phyloP scores from a whole-genome alignment of 1,140 invertebrate genomes.

The Hydropsyche tenuis region DNA sequence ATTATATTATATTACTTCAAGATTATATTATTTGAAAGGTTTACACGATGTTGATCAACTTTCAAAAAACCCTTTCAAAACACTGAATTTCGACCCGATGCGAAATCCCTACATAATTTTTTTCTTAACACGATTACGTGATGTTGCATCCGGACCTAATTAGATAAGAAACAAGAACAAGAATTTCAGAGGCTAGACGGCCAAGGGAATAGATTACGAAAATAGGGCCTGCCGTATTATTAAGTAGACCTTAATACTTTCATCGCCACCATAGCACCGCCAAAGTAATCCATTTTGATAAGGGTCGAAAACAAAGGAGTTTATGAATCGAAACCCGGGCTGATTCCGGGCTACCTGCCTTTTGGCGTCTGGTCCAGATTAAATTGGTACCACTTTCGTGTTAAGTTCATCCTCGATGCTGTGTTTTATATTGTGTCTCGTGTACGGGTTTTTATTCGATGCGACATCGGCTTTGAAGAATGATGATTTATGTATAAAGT shows the following conservation, averaged over 20 bases:
- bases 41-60: too few species aligned
- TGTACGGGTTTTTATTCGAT: too few species aligned
- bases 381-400: conserved; percentile 31
- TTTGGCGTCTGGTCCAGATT: conserved; percentile 39
- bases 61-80: too few species aligned
- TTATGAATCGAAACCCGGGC: conserved; percentile 38
- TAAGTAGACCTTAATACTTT: conserved; percentile 48
- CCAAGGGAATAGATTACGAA: conserved; percentile 43
- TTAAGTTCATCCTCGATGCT: background rate
- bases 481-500: too few species aligned
- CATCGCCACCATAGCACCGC: conserved; percentile 45
- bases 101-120: background rate
- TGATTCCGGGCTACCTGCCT: conserved; percentile 21
- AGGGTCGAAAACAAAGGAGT: conserved; percentile 44
- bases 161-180: conserved; percentile 29
- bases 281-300: conserved; percentile 49
- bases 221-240: conserved; percentile 39
- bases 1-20: too few species aligned
- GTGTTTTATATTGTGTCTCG: too few species aligned
- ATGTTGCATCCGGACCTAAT: conserved; percentile 13
- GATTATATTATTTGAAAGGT: too few species aligned
- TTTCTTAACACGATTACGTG: background rate
- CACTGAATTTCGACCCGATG: background rate
- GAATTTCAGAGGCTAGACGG: background rate
- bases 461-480: too few species aligned